These are phyloP conservation scores for Loriculus beryllinus DNA, from an alignment of 2,797 vertebrate genomes.

Conservation along the genomic window DNA sequence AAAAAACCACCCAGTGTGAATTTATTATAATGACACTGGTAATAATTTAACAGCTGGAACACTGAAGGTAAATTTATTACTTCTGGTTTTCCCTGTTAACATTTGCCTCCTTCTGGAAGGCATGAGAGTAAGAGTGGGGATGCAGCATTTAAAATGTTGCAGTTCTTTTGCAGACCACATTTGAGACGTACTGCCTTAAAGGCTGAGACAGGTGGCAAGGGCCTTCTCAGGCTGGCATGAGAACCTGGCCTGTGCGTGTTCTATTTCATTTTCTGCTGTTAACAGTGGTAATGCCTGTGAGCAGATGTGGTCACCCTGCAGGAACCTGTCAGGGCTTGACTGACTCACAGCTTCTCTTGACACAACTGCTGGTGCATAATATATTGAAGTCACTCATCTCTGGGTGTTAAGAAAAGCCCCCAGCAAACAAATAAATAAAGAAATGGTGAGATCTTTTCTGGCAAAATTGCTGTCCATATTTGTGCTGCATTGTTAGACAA, in stretches of 20 bases:
- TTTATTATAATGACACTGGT: background rate
- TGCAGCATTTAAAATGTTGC: background rate
- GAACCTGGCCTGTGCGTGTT: background rate
- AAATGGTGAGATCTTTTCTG: rapidly evolving
- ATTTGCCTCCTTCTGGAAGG: background rate
- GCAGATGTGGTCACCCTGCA: background rate
- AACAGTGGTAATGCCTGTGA: background rate
- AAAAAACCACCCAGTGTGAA: background rate
- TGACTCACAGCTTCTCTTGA: background rate
- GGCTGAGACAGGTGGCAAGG: background rate
- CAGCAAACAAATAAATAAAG: background rate
- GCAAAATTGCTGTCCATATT: background rate
- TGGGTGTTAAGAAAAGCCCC: background rate
- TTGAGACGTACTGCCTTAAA: background rate
- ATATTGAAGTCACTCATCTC: background rate
- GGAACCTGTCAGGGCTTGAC: background rate
- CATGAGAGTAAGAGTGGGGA: background rate
- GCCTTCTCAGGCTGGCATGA: background rate
- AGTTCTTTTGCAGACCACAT: background rate
- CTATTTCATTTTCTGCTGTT: background rate
- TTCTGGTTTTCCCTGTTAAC: background rate
- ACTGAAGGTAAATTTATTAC: background rate
- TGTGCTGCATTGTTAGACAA: background rate
- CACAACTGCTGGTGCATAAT: background rate
- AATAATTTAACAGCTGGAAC: background rate